These are phyloP conservation scores for Pediacus dermestoides DNA, from an alignment of 2,888 invertebrate genomes.

Conservation along the genomic window DNA sequence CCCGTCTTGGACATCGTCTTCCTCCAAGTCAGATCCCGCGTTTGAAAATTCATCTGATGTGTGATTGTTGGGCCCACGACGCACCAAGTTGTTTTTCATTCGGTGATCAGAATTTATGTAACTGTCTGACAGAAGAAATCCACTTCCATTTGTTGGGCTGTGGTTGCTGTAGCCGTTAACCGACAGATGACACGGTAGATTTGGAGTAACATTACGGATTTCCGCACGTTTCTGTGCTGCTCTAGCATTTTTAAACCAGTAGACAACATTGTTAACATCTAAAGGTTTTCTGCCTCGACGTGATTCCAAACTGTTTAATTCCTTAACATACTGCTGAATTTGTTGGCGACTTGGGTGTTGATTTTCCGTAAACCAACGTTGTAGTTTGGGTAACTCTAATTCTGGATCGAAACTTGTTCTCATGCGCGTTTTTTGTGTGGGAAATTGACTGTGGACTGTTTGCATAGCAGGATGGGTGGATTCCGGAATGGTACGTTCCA, in stretches of 20 bases:
- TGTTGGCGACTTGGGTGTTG: slow-evolving; percentile 96
- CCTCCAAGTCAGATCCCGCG: slow-evolving; percentile 65
- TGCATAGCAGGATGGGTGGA: slow-evolving; percentile 69
- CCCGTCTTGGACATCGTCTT: slow-evolving; percentile 57
- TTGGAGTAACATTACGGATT: slow-evolving; percentile 58
- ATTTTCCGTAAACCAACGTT: slow-evolving; percentile 95
- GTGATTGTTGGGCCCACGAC: slow-evolving; percentile 57
- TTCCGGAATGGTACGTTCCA: slow-evolving; percentile 55
- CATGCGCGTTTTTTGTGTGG: slow-evolving; percentile 89
- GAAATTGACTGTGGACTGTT: slow-evolving; percentile 71
- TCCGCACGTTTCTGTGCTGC: slow-evolving; percentile 93
- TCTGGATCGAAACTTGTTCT: slow-evolving; percentile 96
- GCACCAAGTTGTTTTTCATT: slow-evolving; percentile 62
- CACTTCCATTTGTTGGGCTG: slow-evolving; percentile 61
- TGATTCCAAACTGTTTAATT: slow-evolving; percentile 88
- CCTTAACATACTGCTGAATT: slow-evolving; percentile 92
- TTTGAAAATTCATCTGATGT: slow-evolving; percentile 68
- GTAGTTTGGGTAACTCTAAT: slow-evolving; percentile 90
- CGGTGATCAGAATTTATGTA: slow-evolving; percentile 58
- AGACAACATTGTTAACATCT: slow-evolving; percentile 93
- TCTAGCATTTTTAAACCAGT: slow-evolving; percentile 97
- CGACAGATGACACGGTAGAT: slow-evolving; percentile 59
- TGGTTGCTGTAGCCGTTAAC: slow-evolving; percentile 65
- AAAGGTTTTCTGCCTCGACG: slow-evolving; percentile 88
- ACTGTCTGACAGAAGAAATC: slow-evolving; percentile 60